Conservation (phyloP, 1,140 invertebrate genomes). For the Pseudomyrmex concolor region DNA sequence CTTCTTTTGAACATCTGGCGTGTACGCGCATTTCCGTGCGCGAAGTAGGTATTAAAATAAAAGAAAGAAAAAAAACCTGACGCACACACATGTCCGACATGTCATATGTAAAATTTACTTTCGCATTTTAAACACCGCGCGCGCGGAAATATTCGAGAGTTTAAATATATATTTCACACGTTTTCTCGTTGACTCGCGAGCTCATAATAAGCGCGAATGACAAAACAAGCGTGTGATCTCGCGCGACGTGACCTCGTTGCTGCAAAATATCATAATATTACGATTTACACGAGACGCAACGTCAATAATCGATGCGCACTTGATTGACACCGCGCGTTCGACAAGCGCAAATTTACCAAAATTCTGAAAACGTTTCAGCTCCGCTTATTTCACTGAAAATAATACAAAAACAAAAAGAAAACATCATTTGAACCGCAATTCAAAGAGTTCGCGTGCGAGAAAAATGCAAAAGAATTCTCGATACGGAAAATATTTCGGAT, state of each 20-base stretch:
- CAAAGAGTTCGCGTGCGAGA: not conserved
- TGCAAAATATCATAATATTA: conserved; percentile 34
- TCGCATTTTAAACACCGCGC: conserved; percentile 24
- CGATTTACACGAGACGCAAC: no score
- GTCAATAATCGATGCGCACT: conserved; percentile 21
- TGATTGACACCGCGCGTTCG: conserved; percentile 10
- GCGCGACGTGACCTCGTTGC: conserved; percentile 26
- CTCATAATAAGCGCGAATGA: conserved; percentile 20
- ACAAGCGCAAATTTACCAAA: not conserved
- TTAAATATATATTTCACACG: not conserved
- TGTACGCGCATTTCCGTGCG: no score
- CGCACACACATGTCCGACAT: not conserved
- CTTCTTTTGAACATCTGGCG: not conserved
- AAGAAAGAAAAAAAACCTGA: no score
- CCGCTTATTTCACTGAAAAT: no score
- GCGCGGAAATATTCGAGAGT: conserved; percentile 36
- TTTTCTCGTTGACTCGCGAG: not conserved
- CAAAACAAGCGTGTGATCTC: conserved; percentile 6
- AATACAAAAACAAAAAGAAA: no score
- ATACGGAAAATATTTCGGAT: not conserved
- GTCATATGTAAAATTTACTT: conserved; percentile 18
- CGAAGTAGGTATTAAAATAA: no score
- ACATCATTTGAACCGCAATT: not conserved
- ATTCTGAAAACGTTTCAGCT: no score
- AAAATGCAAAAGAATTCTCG: not conserved